Conservation (phyloP, 2,113 vertebrate genomes). For the Sinocyclocheilus anshuiensis region DNA sequence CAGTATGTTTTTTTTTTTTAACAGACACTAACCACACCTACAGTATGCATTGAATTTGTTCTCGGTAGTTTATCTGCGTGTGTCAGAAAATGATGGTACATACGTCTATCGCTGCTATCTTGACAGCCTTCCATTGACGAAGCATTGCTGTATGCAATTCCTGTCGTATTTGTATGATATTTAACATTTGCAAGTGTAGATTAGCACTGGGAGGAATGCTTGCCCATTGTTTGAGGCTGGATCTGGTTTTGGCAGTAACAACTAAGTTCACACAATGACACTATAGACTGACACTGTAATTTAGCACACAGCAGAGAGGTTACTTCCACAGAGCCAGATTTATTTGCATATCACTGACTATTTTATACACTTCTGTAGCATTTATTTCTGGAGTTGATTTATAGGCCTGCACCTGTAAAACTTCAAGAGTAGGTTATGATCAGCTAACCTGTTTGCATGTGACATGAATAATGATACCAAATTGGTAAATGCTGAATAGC, state of each 20-base stretch:
- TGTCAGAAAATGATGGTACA: background rate
- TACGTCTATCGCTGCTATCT: background rate
- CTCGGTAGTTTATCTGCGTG: background rate
- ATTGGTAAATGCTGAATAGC: too few relatives aligned
- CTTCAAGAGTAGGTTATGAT: background rate
- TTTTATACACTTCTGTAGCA: background rate
- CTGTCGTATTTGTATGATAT: conserved; percentile 11
- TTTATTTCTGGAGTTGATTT: background rate
- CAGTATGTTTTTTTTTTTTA: background rate
- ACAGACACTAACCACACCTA: background rate
- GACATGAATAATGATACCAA: background rate
- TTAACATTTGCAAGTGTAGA: background rate
- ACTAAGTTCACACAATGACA: background rate
- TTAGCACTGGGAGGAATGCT: background rate
- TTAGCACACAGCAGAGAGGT: background rate
- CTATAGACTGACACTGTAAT: background rate
- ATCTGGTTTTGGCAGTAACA: conserved; percentile 5
- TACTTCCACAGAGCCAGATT: background rate
- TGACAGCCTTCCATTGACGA: conserved; percentile 15
- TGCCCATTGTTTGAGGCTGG: background rate
- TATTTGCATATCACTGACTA: background rate
- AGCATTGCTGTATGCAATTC: background rate
- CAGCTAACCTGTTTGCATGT: background rate
- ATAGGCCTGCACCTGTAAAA: background rate
- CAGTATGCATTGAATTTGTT: background rate